phyloP scores from a whole-genome alignment of 2,113 vertebrate species.

The Brachypteracias leptosomus region DNA sequence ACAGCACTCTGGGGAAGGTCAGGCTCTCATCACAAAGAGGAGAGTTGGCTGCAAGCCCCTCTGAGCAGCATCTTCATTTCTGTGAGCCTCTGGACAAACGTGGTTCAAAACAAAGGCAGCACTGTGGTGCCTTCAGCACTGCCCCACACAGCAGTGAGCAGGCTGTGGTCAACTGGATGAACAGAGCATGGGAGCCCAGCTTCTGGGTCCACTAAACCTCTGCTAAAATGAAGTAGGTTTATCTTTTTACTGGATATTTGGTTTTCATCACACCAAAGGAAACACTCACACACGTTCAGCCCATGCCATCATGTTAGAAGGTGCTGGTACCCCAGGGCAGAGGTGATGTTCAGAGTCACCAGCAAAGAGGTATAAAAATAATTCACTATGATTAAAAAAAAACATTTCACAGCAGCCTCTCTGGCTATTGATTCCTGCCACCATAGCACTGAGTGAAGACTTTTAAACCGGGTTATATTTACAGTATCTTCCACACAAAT shows the following conservation, averaged over 20 bases:
- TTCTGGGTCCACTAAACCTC: not conserved
- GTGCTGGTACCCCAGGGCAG: not conserved
- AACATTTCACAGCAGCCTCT: not conserved
- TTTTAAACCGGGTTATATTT: not conserved
- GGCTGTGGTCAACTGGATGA: not conserved
- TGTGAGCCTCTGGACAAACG: not conserved
- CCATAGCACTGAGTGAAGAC: not conserved
- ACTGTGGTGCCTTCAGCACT: not conserved
- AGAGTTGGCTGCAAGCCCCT: not conserved
- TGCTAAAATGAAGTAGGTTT: not conserved
- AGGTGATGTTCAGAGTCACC: not conserved
- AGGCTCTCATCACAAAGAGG: not conserved
- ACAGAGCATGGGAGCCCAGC: not conserved
- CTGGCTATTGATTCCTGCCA: not conserved
- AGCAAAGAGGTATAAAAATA: not conserved
- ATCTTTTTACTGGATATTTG: not conserved
- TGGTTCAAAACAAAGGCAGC: not conserved
- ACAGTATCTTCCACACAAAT: not conserved
- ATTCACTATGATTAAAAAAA: not conserved
- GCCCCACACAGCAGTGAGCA: not conserved
- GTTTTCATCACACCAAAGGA: not conserved
- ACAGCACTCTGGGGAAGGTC: not conserved
- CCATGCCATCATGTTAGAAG: not conserved
- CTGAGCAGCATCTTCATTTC: not conserved
- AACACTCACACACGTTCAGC: not conserved